Percentiles rank a stretch among this genome's conserved stretches.
These are phyloP conservation scores for Lethenteron camtschaticum DNA, from an alignment of 2,113 vertebrate species.

Conservation along the genomic window DNA sequence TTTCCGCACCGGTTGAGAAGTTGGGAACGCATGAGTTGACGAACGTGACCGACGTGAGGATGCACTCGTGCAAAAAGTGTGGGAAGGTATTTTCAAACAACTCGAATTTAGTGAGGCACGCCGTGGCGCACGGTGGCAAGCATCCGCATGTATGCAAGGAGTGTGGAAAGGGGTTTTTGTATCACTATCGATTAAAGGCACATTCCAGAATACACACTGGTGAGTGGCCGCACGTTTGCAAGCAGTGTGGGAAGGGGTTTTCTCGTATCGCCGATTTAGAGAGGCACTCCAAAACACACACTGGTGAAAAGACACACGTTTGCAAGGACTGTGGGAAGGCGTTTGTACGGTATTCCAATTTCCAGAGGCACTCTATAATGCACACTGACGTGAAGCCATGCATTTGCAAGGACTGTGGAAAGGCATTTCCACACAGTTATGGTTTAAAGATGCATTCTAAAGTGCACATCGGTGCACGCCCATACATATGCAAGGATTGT, in stretches of 20 bases:
- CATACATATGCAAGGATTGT: background rate
- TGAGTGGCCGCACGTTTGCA: background rate
- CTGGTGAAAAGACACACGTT: conserved; percentile 4
- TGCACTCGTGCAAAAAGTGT: background rate
- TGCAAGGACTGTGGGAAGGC: conserved; percentile 3
- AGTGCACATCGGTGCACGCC: background rate
- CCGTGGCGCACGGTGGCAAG: background rate
- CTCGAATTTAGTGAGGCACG: background rate
- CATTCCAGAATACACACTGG: conserved; percentile 2
- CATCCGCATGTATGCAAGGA: background rate
- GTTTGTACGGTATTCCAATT: background rate
- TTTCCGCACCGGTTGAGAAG: too few relatives aligned
- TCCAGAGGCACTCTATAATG: background rate
- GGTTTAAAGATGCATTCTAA: background rate
- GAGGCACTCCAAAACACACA: background rate
- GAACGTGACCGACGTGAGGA: background rate
- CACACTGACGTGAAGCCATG: conserved; percentile 1
- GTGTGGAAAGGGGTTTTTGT: conserved; percentile 2
- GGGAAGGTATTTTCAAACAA: background rate
- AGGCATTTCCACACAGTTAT: background rate
- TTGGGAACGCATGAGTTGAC: too few relatives aligned
- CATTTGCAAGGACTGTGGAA: background rate
- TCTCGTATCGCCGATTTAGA: background rate
- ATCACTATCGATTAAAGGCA: background rate
- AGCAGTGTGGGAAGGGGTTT: background rate